phyloP scores from a whole-genome alignment of 2,797 vertebrate genomes.

The Lophius americanus region DNA sequence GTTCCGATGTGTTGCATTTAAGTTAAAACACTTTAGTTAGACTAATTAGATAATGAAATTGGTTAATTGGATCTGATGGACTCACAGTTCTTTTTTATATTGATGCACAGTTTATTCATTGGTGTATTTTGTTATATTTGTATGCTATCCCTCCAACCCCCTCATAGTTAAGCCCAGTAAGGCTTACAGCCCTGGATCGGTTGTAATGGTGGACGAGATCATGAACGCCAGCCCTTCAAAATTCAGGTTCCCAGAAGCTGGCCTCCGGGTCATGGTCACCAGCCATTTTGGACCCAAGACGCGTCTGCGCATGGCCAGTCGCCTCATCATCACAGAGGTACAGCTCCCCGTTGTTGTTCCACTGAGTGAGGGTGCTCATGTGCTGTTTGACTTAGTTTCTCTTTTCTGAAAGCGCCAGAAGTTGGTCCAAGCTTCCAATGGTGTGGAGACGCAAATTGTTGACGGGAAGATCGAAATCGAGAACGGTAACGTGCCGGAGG shows the following conservation, averaged over 20 bases:
- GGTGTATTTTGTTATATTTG: neutral
- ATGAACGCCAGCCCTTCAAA: slow-evolving; percentile 93
- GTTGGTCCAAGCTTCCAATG: slow-evolving; percentile 90
- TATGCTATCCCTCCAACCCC: neutral
- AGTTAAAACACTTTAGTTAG: slow-evolving; percentile 2
- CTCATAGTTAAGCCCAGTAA: slow-evolving; percentile 89
- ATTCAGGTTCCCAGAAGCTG: slow-evolving; percentile 93
- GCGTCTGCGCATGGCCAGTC: slow-evolving; percentile 95
- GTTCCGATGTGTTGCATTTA: neutral
- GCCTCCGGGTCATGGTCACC: slow-evolving; percentile 95
- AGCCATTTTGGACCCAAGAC: slow-evolving; percentile 97
- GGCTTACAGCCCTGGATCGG: slow-evolving; percentile 85
- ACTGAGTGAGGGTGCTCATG: slow-evolving; percentile 2
- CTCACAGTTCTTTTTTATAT: too few relatives aligned
- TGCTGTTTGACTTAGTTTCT: slow-evolving; percentile 72
- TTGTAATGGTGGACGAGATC: slow-evolving; percentile 98
- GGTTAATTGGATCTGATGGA: neutral
- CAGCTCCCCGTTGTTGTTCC: slow-evolving; percentile 30
- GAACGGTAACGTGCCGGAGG: slow-evolving; percentile 92
- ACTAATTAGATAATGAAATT: neutral
- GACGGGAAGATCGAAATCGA: slow-evolving; percentile 91
- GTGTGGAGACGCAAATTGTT: slow-evolving; percentile 86
- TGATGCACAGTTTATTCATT: neutral
- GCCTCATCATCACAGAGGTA: slow-evolving; percentile 98
- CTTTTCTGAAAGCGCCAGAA: slow-evolving; percentile 87